Evolutionary conservation across 2,113 vertebrate species (phyloP).

Genomic region (Pithys albifrons): DNA sequence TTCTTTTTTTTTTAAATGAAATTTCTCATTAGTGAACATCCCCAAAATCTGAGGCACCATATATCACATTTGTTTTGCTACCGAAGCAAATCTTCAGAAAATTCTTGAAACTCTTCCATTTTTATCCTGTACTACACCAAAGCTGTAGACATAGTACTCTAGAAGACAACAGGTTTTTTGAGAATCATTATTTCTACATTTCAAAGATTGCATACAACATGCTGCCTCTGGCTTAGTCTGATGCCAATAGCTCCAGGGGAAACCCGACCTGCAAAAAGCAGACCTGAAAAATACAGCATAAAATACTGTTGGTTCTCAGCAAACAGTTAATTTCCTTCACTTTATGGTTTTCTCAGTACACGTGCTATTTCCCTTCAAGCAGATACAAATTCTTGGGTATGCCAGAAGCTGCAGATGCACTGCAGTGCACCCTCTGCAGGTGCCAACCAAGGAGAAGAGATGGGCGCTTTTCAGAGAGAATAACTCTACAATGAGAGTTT

Average conservation of each 20-base stretch:
- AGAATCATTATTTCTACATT: neutral
- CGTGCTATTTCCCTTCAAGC: neutral
- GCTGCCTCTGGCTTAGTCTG: neutral
- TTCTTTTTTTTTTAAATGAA: neutral
- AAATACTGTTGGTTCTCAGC: neutral
- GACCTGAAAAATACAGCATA: neutral
- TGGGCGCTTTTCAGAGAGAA: neutral
- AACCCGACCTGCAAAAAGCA: neutral
- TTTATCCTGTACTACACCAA: neutral
- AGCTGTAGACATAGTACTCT: neutral
- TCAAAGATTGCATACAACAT: neutral
- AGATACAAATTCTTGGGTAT: neutral
- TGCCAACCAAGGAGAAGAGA: neutral
- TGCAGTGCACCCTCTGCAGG: neutral
- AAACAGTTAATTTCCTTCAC: neutral
- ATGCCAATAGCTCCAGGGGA: neutral
- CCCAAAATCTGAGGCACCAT: neutral
- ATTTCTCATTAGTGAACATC: neutral
- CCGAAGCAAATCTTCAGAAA: neutral
- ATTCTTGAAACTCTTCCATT: neutral
- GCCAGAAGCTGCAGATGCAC: neutral
- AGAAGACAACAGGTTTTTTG: neutral
- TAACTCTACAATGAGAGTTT: neutral
- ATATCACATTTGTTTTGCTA: neutral
- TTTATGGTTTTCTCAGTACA: neutral